Evolutionary conservation across 2,888 invertebrate genomes (phyloP), one percentile per base, ranked within the genome.

Genomic region (Hydroisotoma schaefferi): DNA sequence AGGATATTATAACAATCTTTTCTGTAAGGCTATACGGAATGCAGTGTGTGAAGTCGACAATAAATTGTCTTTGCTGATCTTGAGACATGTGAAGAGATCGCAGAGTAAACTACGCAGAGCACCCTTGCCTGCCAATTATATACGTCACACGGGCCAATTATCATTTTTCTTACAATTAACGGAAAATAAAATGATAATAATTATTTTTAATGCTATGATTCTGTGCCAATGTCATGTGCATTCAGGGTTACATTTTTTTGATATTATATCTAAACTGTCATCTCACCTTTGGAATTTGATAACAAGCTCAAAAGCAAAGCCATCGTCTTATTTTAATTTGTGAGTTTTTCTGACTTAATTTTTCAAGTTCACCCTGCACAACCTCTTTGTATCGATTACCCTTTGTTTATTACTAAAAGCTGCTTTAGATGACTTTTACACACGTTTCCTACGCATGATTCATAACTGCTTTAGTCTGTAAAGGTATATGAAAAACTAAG

Each of bases 121-220:
- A 15, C 40, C 5, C 20, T 15, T 18, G 5, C 40, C 5, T 5
- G n/a, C 40, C n/a, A 40, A 40, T 20, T 33, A 33, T 33, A 40
- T 40, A 40, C 5, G 40, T 15, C 8, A 33, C 33, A 8, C 33
- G 8, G 20, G 18, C 53, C 53, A 53, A 53, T 53, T 40, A 53
- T 40, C 25, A 40, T 53, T 53, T 53, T 27, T 43, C 43, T 53
- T 53, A 40, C 53, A 40, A 53, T 53, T 38, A 53, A 53, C 53
- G 43, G 23, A 52, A 52, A 52, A 52, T 33, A 22, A 53, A 53
- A 53, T 37, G 53, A 40, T 40, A 15, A 53, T 53, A 53, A 53
- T 53, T 53, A 53, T 29, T 37, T 53, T 40, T 53, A 29, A 52
- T 52, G 40, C 38, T 40, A 25, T 43, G 6, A 52, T 53, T 53